A percentile compares a stretch with the other conserved stretches of the same genome.
Conservation (phyloP, 2,888 invertebrate genomes). For the Aphidoletes aphidimyza region DNA sequence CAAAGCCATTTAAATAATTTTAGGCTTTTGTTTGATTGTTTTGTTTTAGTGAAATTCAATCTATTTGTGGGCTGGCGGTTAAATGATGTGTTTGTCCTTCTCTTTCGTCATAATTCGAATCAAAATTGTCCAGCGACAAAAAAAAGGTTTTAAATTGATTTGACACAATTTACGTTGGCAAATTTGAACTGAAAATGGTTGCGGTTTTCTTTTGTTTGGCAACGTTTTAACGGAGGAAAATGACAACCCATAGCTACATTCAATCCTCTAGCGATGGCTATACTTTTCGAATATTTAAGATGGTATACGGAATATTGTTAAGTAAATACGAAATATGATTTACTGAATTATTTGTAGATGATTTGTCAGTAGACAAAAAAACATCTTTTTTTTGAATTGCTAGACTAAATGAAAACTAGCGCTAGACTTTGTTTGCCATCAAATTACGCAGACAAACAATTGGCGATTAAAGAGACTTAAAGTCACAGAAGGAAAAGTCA, state of each 20-base stretch:
- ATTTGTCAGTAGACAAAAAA: neutral
- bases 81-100: neutral
- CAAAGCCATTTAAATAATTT: conserved; percentile 32
- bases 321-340: neutral
- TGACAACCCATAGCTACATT: no score
- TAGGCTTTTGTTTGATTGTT: neutral
- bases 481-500: neutral
- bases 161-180: conserved; percentile 6
- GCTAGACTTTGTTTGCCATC: neutral
- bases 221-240: neutral
- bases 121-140: neutral
- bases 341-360: neutral
- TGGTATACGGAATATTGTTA: neutral
- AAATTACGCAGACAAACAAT: neutral
- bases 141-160: neutral
- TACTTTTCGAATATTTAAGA: no score
- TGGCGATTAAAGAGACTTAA: neutral
- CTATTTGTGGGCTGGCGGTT: neutral
- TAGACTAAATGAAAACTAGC: neutral
- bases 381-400: no score
- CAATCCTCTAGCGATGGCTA: no score
- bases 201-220: conserved; percentile 16
- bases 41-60: conserved; percentile 43
- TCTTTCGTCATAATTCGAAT: neutral
- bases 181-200: neutral